Conservation (phyloP, 2,113 vertebrate species). For the Procapra przewalskii region DNA sequence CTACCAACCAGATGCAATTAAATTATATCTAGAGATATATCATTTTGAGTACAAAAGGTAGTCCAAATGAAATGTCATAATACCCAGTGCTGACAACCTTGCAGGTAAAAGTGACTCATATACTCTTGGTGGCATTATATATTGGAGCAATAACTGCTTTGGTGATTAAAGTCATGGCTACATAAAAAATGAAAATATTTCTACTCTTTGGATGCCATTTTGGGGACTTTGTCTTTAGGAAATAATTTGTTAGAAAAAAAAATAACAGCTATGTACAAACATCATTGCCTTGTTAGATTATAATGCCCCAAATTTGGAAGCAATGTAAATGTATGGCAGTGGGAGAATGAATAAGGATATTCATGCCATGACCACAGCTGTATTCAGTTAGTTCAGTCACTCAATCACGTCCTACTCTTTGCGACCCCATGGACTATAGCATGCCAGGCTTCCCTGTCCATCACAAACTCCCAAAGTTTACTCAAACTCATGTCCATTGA, state of each 20-base stretch:
- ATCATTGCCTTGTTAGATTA: not conserved
- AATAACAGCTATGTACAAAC: not conserved
- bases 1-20: not conserved
- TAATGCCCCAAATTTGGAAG: not conserved
- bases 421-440: not conserved
- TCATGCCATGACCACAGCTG: not conserved
- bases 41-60: not conserved
- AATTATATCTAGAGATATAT: not conserved
- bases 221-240: not conserved
- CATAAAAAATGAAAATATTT: not conserved
- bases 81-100: not conserved
- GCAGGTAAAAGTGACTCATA: not conserved
- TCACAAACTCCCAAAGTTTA: not conserved
- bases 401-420: not conserved
- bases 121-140: not conserved
- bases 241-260: constrained; percentile 20
- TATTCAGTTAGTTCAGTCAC: not conserved
- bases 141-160: not conserved
- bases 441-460: not conserved
- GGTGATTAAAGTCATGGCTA: not conserved
- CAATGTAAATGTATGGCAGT: not conserved
- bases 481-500: not conserved
- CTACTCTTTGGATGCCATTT: not conserved
- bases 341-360: not conserved
- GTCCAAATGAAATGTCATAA: not conserved